Evolutionary conservation across 2,797 vertebrate genomes (phyloP).

Genomic region (Cyprinella venusta): DNA sequence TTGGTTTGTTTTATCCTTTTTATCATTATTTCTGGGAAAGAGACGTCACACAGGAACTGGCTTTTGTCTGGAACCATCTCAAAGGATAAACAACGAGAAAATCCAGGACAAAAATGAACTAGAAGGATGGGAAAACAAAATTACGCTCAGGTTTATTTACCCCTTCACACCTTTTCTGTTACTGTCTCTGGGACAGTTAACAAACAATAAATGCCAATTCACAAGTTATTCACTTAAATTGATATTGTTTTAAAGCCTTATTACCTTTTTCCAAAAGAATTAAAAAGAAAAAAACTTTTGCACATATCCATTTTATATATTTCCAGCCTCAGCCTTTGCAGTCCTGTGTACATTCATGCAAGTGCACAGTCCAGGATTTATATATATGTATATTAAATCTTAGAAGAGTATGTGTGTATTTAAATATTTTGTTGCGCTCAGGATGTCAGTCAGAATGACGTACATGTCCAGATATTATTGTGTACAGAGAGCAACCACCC

Average conservation of each 20-base stretch:
- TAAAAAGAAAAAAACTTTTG: neutral
- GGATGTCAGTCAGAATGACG: neutral
- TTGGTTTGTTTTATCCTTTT: slow-evolving; percentile 21
- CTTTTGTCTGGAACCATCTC: slow-evolving; percentile 23
- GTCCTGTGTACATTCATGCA: too few species aligned
- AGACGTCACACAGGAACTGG: slow-evolving; percentile 20
- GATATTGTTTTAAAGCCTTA: neutral
- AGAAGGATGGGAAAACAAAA: neutral
- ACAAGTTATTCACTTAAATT: neutral
- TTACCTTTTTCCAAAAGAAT: too few species aligned
- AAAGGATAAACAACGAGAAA: slow-evolving; percentile 11
- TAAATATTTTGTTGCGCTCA: neutral
- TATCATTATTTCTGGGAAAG: slow-evolving; percentile 24
- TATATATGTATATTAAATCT: neutral
- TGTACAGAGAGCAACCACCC: neutral
- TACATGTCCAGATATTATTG: neutral
- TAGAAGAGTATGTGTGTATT: neutral
- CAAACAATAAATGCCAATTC: neutral
- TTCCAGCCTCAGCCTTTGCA: too few species aligned
- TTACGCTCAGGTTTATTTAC: neutral
- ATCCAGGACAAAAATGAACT: slow-evolving; percentile 7
- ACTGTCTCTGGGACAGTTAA: neutral
- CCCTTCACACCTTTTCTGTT: neutral
- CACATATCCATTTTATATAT: neutral
- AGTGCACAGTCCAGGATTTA: too few species aligned